phyloP scores from a whole-genome alignment of 2,888 invertebrate species.

The Acanthosepion lycidas region DNA sequence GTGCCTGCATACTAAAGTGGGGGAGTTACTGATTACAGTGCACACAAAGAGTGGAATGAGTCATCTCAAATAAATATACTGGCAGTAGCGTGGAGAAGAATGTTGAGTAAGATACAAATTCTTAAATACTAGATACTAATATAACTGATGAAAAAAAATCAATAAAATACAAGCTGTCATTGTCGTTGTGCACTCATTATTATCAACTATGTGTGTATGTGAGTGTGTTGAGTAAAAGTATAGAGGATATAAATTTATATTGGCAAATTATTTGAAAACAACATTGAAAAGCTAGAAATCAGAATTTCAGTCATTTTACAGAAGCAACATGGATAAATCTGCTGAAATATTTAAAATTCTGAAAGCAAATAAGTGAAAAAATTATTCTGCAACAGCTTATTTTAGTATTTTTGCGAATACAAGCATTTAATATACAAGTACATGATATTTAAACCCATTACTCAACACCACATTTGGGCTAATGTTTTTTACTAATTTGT shows the following conservation, averaged over 20 bases:
- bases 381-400: too few relatives aligned
- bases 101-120: background rate
- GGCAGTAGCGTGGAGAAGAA: background rate
- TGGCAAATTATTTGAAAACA: too few relatives aligned
- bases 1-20: background rate
- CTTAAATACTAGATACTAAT: background rate
- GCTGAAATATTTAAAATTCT: background rate
- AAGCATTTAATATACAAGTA: too few relatives aligned
- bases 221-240: background rate
- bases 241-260: background rate
- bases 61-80: background rate
- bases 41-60: background rate
- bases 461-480: too few relatives aligned
- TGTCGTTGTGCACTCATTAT: background rate
- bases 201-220: background rate
- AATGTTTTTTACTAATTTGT: too few relatives aligned
- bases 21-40: background rate
- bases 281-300: background rate
- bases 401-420: too few relatives aligned
- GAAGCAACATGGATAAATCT: background rate
- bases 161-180: constrained; percentile 9
- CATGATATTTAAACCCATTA: too few relatives aligned
- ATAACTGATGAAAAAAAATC: constrained; percentile 9
- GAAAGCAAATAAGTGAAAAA: background rate
- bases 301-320: background rate